A percentile compares a stretch with the other conserved stretches of the same genome.
phyloP scores from a whole-genome alignment of 2,888 invertebrate species.

The Pachycephus smyrnensis region DNA sequence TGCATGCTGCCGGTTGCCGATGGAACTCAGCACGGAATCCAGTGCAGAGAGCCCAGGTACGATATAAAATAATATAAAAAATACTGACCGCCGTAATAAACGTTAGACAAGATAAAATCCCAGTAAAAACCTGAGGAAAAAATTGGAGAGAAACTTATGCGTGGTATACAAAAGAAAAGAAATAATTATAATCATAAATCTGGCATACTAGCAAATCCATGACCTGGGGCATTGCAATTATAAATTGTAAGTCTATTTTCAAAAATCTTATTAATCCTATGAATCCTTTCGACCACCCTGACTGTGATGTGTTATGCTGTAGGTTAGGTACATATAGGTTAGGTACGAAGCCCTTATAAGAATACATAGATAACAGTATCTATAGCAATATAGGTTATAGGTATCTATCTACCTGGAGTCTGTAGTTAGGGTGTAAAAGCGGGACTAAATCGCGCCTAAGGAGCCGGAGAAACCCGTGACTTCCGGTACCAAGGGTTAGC shows the following conservation, averaged over 20 bases:
- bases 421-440: background rate
- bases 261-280: background rate
- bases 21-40: background rate
- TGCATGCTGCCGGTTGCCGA: background rate
- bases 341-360: background rate
- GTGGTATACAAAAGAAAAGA: background rate
- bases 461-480: slow-evolving; percentile 30
- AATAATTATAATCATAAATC: background rate
- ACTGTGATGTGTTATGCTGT: background rate
- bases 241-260: background rate
- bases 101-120: background rate
- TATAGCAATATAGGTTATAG: background rate
- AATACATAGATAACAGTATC: background rate
- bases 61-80: background rate
- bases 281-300: background rate
- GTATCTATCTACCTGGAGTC: background rate
- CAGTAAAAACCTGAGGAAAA: background rate
- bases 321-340: background rate
- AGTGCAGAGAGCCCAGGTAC: background rate
- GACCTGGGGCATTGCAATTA: background rate
- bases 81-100: background rate
- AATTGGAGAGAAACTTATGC: background rate
- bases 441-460: slow-evolving; percentile 33
- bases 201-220: background rate
- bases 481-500: slow-evolving; percentile 29